Base-by-base conservation (phyloP, 23 tunicate species). In the Phallusia fumigata region DNA sequence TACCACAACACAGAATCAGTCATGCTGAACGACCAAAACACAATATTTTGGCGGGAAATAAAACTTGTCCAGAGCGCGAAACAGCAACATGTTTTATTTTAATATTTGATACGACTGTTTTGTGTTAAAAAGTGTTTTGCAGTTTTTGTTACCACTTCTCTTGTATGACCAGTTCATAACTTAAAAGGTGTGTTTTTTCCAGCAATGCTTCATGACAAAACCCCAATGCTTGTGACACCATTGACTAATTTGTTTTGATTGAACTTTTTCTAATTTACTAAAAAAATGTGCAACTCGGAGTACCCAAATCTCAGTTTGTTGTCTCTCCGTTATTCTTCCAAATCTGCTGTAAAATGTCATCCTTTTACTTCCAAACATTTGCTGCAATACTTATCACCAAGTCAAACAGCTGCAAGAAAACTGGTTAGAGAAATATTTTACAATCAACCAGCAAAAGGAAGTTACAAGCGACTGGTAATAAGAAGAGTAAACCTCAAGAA, bases 391-490 rank as follows among this genome's bases (percentile, higher is more conserved):
- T 34, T 74, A 19, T 19, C 78, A 21, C 6, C 52, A 18, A 81
- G 84, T 32, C 84, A 81, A 33, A 65, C 84, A 18, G 65, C 84
- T 6, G 84, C 84, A 0, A 35, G 84, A 65, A 65, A 64, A 31
- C 8, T 81, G 32, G 84, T 81, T 5, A 65, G 21, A 34, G 32
- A 81, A 35, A 81, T 81, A 21, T 36, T 31, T 36, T 12, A 78
- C 13, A 15, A 30, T 53, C 33, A 35, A 36, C 18, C 47, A 35
- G 33, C 78, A 77, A 19, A 18, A 36, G 52, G 11, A 34, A 77
- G 18, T 40, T 40, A 36, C 19, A 77, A 35, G 53, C 50, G 69
- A 22, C 13, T 58, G 28, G 69, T 24, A 21, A 13, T 24, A 22
- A 58, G 28, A 58, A 24, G 28, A 22, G 13, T 58, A 22, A 58